These are phyloP conservation scores for Anas platyrhynchos DNA, from an alignment of 2,113 vertebrate species.

Conservation along the genomic window DNA sequence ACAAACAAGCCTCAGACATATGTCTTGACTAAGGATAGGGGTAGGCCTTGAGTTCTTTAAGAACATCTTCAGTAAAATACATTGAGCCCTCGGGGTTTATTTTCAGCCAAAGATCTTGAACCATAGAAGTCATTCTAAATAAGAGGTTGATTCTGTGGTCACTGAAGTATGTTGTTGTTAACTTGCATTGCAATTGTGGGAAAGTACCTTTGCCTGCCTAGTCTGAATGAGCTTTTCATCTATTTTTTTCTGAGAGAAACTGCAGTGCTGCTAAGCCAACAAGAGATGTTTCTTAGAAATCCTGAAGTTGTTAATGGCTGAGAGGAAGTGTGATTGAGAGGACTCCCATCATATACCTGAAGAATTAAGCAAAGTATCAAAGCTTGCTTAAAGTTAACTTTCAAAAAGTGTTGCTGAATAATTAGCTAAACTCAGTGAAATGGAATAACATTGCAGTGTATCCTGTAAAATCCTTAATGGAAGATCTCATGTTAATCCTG, in stretches of 20 bases:
- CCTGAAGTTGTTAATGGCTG: not conserved
- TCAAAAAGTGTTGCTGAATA: not conserved
- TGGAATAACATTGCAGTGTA: not conserved
- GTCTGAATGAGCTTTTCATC: slow-evolving; percentile 1
- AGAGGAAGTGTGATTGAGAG: not conserved
- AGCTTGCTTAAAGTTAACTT: not conserved
- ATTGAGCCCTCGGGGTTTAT: not conserved
- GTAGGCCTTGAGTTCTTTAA: slow-evolving; percentile 17
- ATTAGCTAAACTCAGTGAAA: not conserved
- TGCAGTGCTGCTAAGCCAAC: not conserved
- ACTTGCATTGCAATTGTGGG: slow-evolving; percentile 16
- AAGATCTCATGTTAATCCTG: not conserved
- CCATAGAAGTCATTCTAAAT: not conserved
- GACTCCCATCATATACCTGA: not conserved
- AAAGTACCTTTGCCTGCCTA: slow-evolving; percentile 30
- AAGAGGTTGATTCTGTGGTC: not conserved
- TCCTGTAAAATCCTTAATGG: not conserved
- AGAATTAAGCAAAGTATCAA: not conserved
- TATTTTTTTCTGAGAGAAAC: not conserved
- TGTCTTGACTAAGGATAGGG: not conserved
- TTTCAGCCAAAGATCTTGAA: not conserved
- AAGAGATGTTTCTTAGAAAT: not conserved
- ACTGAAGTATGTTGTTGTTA: not conserved
- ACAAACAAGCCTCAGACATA: not conserved
- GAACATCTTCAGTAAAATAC: not conserved